Conservation (phyloP, 1,140 invertebrate species). For the Holcopasites calliopsidis region DNA sequence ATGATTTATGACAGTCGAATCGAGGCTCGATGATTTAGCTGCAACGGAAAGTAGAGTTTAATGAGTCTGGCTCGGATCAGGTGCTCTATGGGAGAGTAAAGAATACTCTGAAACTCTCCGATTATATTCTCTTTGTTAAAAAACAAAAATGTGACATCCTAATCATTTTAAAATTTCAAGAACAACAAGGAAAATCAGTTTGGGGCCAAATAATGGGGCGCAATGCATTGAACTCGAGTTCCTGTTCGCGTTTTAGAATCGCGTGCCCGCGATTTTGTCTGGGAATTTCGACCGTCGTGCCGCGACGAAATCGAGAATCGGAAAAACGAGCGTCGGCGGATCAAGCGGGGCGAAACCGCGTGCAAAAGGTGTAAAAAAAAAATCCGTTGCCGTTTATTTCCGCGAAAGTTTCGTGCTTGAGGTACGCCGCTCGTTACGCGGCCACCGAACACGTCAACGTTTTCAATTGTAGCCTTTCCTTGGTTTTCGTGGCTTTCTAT, state of each 20-base stretch:
- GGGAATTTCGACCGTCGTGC: too few relatives aligned
- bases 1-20: not conserved
- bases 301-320: not conserved
- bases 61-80: too few relatives aligned
- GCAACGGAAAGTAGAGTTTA: not conserved
- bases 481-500: slow-evolving; percentile 27
- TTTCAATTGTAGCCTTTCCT: slow-evolving; percentile 35
- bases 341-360: not conserved
- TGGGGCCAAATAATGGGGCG: too few relatives aligned
- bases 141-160: too few relatives aligned
- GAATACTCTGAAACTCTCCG: too few relatives aligned
- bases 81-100: too few relatives aligned
- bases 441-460: slow-evolving; percentile 36
- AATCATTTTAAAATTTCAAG: too few relatives aligned
- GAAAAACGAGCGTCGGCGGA: slow-evolving; percentile 5
- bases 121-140: too few relatives aligned
- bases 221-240: too few relatives aligned
- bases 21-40: not conserved
- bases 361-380: not conserved
- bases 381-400: slow-evolving; percentile 29
- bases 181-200: too few relatives aligned
- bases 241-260: too few relatives aligned
- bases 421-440: slow-evolving; percentile 35
- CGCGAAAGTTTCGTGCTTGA: slow-evolving; percentile 30
- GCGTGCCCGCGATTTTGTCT: too few relatives aligned